A percentile compares a stretch with the other conserved stretches of the same genome.
Evolutionary conservation across 2,113 vertebrate genomes (phyloP).

Genomic region (Ovibos moschatus): DNA sequence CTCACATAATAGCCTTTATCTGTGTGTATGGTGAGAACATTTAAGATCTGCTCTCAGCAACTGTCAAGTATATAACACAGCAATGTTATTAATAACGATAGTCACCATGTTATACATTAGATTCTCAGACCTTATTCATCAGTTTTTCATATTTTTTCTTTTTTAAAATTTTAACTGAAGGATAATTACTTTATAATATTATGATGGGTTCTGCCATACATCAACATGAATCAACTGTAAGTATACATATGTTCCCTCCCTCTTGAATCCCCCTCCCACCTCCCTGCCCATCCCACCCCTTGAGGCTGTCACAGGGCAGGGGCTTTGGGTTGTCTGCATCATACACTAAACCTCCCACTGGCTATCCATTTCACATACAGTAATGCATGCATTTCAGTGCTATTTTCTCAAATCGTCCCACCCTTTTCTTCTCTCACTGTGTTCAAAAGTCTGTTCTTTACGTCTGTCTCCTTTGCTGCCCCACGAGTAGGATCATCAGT

Average conservation of each 20-base stretch:
- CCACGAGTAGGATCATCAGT: not conserved
- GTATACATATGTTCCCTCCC: not conserved
- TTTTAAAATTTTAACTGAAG: not conserved
- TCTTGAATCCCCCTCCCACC: not conserved
- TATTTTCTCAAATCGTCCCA: not conserved
- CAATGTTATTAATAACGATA: not conserved
- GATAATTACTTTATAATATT: not conserved
- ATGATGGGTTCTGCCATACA: not conserved
- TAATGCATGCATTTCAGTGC: not conserved
- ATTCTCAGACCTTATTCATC: not conserved
- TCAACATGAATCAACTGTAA: not conserved
- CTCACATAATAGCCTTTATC: not conserved
- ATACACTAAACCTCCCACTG: not conserved
- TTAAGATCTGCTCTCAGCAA: not conserved
- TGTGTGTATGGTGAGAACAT: not conserved
- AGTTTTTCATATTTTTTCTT: not conserved
- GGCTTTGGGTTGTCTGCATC: not conserved
- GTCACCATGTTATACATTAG: not conserved
- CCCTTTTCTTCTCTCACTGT: not conserved
- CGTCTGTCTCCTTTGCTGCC: not conserved
- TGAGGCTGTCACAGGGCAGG: not conserved
- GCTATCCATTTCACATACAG: not conserved
- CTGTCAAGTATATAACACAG: not conserved
- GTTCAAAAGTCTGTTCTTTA: not conserved
- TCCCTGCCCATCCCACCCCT: not conserved